Evolutionary conservation across 2,113 vertebrate species (phyloP).

Genomic region (Phasianus colchicus): DNA sequence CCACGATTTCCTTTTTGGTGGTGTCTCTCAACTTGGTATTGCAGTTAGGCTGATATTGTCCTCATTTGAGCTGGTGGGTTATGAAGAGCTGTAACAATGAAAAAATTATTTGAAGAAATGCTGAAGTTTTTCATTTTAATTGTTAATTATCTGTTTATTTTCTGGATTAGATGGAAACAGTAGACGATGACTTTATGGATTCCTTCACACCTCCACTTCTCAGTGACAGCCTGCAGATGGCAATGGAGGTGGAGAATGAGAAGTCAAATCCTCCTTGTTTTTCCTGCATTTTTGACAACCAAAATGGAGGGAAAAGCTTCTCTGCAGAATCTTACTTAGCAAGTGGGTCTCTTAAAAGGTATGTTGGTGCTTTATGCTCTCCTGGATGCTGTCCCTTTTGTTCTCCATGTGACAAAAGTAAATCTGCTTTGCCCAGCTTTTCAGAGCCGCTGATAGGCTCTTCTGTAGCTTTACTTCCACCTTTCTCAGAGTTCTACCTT

Average conservation of each 20-base stretch:
- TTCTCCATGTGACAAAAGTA: neutral
- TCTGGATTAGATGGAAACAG: conserved; percentile 60
- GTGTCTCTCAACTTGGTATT: neutral
- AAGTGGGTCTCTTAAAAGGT: conserved; percentile 92
- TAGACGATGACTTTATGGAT: conserved; percentile 81
- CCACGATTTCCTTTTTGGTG: rapidly evolving
- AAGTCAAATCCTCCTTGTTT: conserved; percentile 80
- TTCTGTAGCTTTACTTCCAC: neutral
- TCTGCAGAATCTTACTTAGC: conserved; percentile 85
- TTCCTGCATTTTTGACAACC: conserved; percentile 82
- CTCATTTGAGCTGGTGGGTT: neutral
- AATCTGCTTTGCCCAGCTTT: neutral
- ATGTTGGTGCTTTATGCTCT: neutral
- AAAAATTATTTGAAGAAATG: neutral
- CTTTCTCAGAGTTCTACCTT: neutral
- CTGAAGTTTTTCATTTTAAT: neutral
- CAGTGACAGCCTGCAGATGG: conserved; percentile 80
- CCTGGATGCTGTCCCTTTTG: neutral
- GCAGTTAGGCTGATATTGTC: neutral
- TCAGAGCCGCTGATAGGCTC: rapidly evolving
- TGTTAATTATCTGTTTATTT: neutral
- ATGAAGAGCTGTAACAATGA: neutral
- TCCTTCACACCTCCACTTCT: conserved; percentile 77
- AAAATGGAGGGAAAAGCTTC: conserved; percentile 76
- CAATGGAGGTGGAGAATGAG: conserved; percentile 72